Evolutionary conservation across 2,888 invertebrate species (phyloP).

Genomic region (Dryobotodes eremita): DNA sequence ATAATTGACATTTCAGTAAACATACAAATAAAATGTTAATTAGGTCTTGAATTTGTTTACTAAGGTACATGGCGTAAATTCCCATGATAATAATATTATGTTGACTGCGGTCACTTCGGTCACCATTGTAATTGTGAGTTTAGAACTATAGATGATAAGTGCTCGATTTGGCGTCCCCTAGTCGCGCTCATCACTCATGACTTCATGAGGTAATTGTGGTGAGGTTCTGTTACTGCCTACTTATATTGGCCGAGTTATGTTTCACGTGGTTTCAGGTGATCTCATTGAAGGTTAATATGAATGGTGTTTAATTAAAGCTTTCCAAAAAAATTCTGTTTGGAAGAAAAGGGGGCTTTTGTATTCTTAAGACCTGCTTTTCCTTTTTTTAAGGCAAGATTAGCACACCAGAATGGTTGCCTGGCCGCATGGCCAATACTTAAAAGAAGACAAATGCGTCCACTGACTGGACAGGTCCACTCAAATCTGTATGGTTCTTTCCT

Average conservation of each 20-base stretch:
- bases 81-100: constrained; percentile 56
- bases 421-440: neutral
- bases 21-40: neutral
- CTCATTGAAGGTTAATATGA: neutral
- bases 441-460: no score
- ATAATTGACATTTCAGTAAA: neutral
- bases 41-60: constrained; percentile 30
- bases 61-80: constrained; percentile 47
- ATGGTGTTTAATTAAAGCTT: neutral
- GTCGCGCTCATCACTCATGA: constrained; percentile 4
- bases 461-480: no score
- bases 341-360: neutral
- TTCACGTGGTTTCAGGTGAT: neutral
- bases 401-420: neutral
- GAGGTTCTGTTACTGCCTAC: neutral
- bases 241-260: neutral
- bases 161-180: constrained; percentile 12
- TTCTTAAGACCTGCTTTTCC: neutral
- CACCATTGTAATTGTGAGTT: constrained; percentile 43
- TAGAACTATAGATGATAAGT: constrained; percentile 6
- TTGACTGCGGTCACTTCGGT: constrained; percentile 39
- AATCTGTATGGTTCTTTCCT: no score
- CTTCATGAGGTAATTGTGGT: constrained; percentile 11
- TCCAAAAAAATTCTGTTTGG: neutral
- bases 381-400: neutral